These are phyloP conservation scores for Anthonomus grandis DNA, from an alignment of 1,140 invertebrate species.

Conservation along the genomic window DNA sequence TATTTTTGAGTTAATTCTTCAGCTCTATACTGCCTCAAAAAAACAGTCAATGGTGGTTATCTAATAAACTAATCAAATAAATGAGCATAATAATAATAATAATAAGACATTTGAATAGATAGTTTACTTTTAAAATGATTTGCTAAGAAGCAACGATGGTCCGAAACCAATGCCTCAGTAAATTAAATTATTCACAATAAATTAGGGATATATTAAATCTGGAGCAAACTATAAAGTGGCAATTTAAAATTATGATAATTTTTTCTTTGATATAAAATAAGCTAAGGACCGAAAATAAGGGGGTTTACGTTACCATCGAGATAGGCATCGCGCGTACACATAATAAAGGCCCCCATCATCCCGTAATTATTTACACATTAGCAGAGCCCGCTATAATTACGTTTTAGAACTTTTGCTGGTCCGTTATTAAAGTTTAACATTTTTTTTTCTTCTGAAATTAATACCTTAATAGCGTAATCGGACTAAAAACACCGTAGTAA, in stretches of 20 bases:
- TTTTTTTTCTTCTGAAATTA: conserved; percentile 25
- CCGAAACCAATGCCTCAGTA: too few relatives aligned
- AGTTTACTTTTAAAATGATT: too few relatives aligned
- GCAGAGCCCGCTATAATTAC: conserved; percentile 20
- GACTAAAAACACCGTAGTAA: conserved; percentile 26
- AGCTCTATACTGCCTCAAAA: too few relatives aligned
- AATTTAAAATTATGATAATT: conserved; percentile 27
- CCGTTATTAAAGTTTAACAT: conserved; percentile 20
- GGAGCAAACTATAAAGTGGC: conserved; percentile 8
- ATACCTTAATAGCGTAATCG: conserved; percentile 28
- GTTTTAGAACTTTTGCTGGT: conserved; percentile 20
- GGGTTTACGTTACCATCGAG: conserved; percentile 12
- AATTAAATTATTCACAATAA: too few relatives aligned
- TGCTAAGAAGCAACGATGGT: too few relatives aligned
- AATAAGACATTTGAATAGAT: too few relatives aligned
- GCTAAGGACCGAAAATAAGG: conserved; percentile 16
- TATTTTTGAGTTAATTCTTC: too few relatives aligned
- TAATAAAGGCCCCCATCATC: conserved; percentile 17
- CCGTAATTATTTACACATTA: conserved; percentile 27
- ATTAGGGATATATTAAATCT: too few relatives aligned
- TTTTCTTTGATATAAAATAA: conserved; percentile 16
- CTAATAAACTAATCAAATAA: too few relatives aligned
- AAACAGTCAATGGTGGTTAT: too few relatives aligned
- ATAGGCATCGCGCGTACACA: conserved; percentile 23
- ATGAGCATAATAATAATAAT: too few relatives aligned